phyloP scores from a whole-genome alignment of 2,797 vertebrate species.

The Tenualosa ilisha region DNA sequence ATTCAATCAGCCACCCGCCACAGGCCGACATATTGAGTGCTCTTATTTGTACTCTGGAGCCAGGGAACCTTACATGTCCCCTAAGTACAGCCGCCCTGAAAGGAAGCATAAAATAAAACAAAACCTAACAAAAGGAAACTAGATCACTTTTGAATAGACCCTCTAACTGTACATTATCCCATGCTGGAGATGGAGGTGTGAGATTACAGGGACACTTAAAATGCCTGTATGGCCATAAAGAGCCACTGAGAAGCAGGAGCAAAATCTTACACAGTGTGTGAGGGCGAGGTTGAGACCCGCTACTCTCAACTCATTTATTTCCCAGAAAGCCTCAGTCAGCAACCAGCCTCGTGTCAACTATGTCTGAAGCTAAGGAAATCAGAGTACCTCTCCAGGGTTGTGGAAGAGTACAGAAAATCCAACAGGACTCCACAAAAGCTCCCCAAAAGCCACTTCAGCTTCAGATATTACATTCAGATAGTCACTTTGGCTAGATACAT shows the following conservation, averaged over 20 bases:
- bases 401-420: not conserved
- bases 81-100: not conserved
- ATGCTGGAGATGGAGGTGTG: not conserved
- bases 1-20: not conserved
- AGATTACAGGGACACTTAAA: not conserved
- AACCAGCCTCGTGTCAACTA: not conserved
- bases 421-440: not conserved
- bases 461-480: no score
- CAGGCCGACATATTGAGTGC: not conserved
- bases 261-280: not conserved
- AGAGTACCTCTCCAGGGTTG: not conserved
- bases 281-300: not conserved
- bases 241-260: not conserved
- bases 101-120: not conserved
- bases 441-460: not conserved
- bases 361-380: not conserved
- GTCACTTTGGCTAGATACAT: no score
- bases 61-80: not conserved
- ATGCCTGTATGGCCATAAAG: not conserved
- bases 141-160: not conserved
- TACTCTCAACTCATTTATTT: not conserved
- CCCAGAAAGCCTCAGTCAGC: not conserved
- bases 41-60: not conserved
- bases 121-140: not conserved
- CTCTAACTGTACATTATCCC: not conserved